phyloP scores from a whole-genome alignment of 2,888 invertebrate species.

The Stomorhina lunata region DNA sequence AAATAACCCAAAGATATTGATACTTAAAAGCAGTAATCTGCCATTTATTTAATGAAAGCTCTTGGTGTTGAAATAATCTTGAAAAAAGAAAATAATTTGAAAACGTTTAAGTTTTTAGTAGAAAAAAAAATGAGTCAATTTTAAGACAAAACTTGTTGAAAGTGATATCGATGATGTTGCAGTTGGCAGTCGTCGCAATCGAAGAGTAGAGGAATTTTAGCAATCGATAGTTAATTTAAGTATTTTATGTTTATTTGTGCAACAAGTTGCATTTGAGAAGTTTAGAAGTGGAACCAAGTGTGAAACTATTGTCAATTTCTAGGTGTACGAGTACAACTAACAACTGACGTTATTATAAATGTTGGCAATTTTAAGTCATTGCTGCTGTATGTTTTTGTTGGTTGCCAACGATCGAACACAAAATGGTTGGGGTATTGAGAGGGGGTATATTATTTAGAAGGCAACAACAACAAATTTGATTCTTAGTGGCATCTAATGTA shows the following conservation, averaged over 20 bases:
- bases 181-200: slow-evolving; percentile 26
- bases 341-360: slow-evolving; percentile 57
- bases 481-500: slow-evolving; percentile 52
- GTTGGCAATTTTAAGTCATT: slow-evolving; percentile 40
- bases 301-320: slow-evolving; percentile 68
- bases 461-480: slow-evolving; percentile 45
- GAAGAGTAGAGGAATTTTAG: slow-evolving; percentile 45
- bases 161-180: slow-evolving; percentile 48
- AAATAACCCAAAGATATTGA: slow-evolving; percentile 25
- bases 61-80: neutral
- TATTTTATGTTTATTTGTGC: slow-evolving; percentile 17
- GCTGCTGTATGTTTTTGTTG: slow-evolving; percentile 56
- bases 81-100: slow-evolving; percentile 41
- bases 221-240: slow-evolving; percentile 57
- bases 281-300: slow-evolving; percentile 53
- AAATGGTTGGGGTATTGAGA: no score
- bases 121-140: slow-evolving; percentile 20
- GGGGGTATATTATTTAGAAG: neutral
- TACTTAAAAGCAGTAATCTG: slow-evolving; percentile 40
- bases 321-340: slow-evolving; percentile 37
- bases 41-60: slow-evolving; percentile 30
- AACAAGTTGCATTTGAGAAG: slow-evolving; percentile 18
- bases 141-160: slow-evolving; percentile 44
- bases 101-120: slow-evolving; percentile 64
- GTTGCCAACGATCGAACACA: no score